phyloP scores from a whole-genome alignment of 2,113 vertebrate species.

The Actenoides lindsayi region DNA sequence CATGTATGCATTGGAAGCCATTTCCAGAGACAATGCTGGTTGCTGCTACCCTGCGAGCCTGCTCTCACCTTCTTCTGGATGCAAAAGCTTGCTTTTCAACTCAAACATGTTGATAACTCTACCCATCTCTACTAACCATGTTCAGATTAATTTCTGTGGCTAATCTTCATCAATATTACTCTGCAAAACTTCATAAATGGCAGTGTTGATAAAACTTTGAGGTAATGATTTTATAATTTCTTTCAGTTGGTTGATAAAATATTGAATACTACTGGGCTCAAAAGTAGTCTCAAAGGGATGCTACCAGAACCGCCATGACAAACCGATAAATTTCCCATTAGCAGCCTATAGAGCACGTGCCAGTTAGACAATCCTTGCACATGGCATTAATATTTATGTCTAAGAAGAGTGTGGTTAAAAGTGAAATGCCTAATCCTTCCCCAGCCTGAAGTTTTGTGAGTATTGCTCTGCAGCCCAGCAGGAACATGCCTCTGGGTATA shows the following conservation, averaged over 20 bases:
- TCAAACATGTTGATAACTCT: background rate
- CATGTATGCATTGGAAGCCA: background rate
- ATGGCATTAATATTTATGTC: background rate
- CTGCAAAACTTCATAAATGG: background rate
- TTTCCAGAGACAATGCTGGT: background rate
- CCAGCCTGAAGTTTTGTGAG: background rate
- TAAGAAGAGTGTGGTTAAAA: background rate
- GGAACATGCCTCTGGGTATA: background rate
- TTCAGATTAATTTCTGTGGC: constrained; percentile 4
- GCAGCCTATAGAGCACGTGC: background rate
- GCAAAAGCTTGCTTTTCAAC: background rate
- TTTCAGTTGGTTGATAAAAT: constrained; percentile 40
- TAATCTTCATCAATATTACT: constrained; percentile 5
- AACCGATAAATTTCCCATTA: background rate
- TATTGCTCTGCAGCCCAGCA: background rate
- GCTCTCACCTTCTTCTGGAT: background rate
- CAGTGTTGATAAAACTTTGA: constrained; percentile 3
- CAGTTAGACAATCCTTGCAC: background rate
- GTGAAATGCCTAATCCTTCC: background rate
- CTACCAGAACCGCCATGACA: background rate
- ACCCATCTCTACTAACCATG: background rate
- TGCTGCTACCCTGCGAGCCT: background rate
- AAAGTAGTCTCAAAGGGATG: background rate
- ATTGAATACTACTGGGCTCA: background rate
- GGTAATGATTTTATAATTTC: constrained; percentile 47